Evolutionary conservation across 2,113 vertebrate genomes (phyloP).

Genomic region (Paramormyrops kingsleyae): DNA sequence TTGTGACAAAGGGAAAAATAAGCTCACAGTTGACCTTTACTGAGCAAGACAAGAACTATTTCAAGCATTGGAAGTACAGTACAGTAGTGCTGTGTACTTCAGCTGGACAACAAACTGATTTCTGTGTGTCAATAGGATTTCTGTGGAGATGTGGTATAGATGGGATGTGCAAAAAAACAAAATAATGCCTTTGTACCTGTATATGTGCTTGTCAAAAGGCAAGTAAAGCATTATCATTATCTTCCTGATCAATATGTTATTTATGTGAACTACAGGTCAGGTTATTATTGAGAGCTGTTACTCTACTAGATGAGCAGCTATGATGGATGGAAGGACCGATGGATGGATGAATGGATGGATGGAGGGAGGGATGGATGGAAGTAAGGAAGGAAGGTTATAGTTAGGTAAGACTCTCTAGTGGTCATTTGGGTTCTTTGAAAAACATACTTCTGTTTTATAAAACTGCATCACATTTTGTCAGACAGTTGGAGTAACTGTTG

Average conservation of each 20-base stretch:
- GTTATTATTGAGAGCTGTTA: not conserved
- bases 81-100: not conserved
- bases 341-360: not conserved
- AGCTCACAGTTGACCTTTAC: not conserved
- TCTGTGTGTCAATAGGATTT: not conserved
- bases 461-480: not conserved
- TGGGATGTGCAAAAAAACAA: not conserved
- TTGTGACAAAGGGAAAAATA: not conserved
- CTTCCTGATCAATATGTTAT: not conserved
- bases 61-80: not conserved
- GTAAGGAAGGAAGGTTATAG: not conserved
- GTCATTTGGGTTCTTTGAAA: not conserved
- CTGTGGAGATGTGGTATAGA: not conserved
- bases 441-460: not conserved
- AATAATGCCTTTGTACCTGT: not conserved
- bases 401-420: not conserved
- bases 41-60: not conserved
- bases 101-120: not conserved
- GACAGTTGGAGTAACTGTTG: not conserved
- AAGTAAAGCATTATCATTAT: not conserved
- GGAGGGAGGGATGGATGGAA: not conserved
- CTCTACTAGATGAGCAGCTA: not conserved
- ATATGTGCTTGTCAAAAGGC: not conserved
- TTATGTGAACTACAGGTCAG: not conserved
- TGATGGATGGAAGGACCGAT: not conserved